Base-by-base conservation (phyloP, 2,888 invertebrate genomes). In the Bibio marci region DNA sequence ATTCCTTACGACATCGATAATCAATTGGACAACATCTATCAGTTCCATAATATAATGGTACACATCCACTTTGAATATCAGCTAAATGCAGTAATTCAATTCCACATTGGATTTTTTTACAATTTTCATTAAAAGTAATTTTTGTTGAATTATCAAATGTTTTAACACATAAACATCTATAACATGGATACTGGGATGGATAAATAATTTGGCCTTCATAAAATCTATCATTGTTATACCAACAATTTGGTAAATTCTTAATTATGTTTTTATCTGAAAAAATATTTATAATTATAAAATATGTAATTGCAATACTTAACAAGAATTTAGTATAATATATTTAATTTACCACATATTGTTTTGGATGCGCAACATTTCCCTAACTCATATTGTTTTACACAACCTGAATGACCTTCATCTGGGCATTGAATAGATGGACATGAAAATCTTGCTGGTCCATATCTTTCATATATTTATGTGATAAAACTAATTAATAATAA, bases 11-110 rank as follows among this genome's bases (percentile, higher is more conserved):
- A 35, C 49, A 49, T 36, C 42, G 40, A 46, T 47, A 49, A 7
- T 43, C 46, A 25, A 46, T 44, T 13, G 49, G 49, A 35, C 49
- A 49, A 38, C 49, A 49, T 26, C 41, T 41, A 12, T 38, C 40
- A 8, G 25, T 38, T 25, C 44, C 44, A 38, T 43, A 46, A 35
- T 49, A 48, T 5, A 47, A 42, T 4, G 49, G 49, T 32, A 45
- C 35, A 26, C 49, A 49, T 4, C 48, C 48, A 11, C 44, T 41
- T 7, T 38, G 30, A 7, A 49, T 37, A 27, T 43, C 41, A 5
- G 26, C 31, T 14, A 41, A 41, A 43, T 49, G 44, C 22, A 45
- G 43, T 4, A 49, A 43, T 26, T 46, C 43, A 37, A 49, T 41
- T 11, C 45, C 45, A 39, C 49, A 49, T 12, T 44, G 40, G 28